Evolutionary conservation across 2,797 vertebrate genomes (phyloP), one percentile per base, ranked within the genome.

Genomic region (Fundulus diaphanus): DNA sequence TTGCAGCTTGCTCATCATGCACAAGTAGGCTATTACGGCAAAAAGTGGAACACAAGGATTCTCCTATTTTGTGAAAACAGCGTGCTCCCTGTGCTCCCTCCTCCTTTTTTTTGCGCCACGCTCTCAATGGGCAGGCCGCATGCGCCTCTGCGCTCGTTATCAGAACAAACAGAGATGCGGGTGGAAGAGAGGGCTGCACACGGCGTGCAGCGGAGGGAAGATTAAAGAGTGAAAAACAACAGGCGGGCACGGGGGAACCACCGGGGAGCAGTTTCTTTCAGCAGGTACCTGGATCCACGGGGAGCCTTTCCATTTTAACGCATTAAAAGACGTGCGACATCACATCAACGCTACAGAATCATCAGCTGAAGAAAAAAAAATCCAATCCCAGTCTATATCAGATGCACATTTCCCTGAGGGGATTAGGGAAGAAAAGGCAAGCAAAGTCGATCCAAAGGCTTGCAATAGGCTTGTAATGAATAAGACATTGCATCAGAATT

Each of bases 1-100:
- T 82, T 88, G 78, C 70, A 85, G 91, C 66, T 85, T 90, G 88
- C 90, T 92, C 88, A 85, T 84, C 16, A 70, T 85, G 89, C 91
- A 93, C 90, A 94, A 93, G 93, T 90, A 93, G 90, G 89, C 90
- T 88, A 90, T 93, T 90, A 92, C 78, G 78, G 85, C 77, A 85
- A 88, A n/a, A 94, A 94, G 90, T 93, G 89, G 92, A 93, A 81
- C 92, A 91, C 77, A 78, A 85, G 87, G 83, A 90, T 85, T 81
- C 84, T 90, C 88, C 78, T 40, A 81, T 90, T n/a, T 42, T 61
- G 20, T 40, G 85, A 86, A 87, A 88, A 89, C 72, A 51, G 70
- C 56, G 66, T 44, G 42, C 72, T 88, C 82, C 76, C 79, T 63
- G 71, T 68, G 37, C 78, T 82, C 70, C 70, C 72, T 79, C 81